These are phyloP conservation scores for Gonatopus flavifemur DNA, from an alignment of 1,140 invertebrate species.

Conservation along the genomic window DNA sequence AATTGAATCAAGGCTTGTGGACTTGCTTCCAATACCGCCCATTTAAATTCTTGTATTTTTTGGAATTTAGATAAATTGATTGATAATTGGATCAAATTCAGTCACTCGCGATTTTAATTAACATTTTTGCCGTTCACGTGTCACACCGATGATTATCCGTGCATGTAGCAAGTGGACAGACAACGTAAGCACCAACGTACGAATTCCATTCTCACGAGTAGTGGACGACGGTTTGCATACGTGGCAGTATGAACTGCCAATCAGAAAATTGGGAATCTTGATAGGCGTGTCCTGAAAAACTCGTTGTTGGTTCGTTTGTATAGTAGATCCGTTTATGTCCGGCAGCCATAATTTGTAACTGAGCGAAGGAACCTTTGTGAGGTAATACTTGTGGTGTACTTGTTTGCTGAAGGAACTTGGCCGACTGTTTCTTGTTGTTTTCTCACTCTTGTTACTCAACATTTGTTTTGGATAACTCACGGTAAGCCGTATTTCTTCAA, in stretches of 20 bases:
- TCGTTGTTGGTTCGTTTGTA: slow-evolving; percentile 23
- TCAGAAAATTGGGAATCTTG: slow-evolving; percentile 24
- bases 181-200: too few relatives aligned
- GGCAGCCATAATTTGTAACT: slow-evolving; percentile 40
- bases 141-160: not conserved
- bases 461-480: slow-evolving; percentile 10
- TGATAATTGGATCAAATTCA: not conserved
- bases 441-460: slow-evolving; percentile 3
- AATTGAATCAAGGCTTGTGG: too few relatives aligned
- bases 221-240: slow-evolving; percentile 32
- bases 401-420: slow-evolving; percentile 5
- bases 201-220: slow-evolving; percentile 6
- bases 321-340: too few relatives aligned
- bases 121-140: not conserved
- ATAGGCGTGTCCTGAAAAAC: slow-evolving; percentile 46
- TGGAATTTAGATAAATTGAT: not conserved
- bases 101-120: not conserved
- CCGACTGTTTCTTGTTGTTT: not conserved
- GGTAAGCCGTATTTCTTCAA: slow-evolving; percentile 7
- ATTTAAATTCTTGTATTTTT: not conserved
- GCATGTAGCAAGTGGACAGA: not conserved
- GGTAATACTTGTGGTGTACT: slow-evolving; percentile 21
- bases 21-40: too few relatives aligned
- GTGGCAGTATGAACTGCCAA: slow-evolving; percentile 40
- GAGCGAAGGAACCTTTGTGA: slow-evolving; percentile 27